Base-by-base conservation (phyloP, 2,113 vertebrate genomes). In the Rhinoptilus africanus region DNA sequence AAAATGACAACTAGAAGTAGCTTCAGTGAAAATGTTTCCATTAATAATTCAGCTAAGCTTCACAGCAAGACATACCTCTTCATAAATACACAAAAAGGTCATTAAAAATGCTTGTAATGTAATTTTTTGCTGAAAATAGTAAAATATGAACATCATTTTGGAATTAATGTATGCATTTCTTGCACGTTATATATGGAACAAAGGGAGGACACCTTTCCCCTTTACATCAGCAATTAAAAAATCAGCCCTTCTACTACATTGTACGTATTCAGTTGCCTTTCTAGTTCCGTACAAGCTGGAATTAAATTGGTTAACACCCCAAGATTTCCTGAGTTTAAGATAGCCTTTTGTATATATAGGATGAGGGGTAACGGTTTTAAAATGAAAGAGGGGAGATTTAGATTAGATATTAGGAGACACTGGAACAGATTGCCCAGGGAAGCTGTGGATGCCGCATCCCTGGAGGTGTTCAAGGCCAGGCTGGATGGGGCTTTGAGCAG, bases 1-100 rank as follows among this genome's bases (percentile, higher is more conserved):
- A 37, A 81, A 56, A 32, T 16, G 7, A 60, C 45, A 75, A 45
- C 47, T 67, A 57, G 9, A 67, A 82, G 8, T 47, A 54, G 34
- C 39, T 87, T 74, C 54, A 87, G 60, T 76, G 23, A 86, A 96
- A 91, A 54, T 56, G 9, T 83, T 92, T 78, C 43, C 67, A 91
- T 88, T 91, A 95, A 64, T 85, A 76, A 76, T 93, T 88, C 53
- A 93, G 22, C 23, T 86, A 79, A 75, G 14, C 48, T 91, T 92
- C 91, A 60, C 67, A 88, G 72, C 53, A 79, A 86, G 86, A 73
- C 59, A 39, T 56, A 63, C 27, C 34, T 66, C 60, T 96, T 81
- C 32, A 19, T 30, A 88, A 88, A 35, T 64, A 60, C 53, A 60
- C 37, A 18, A 75, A 92, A 39, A 92, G 43, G 43, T 54, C 17